Base-by-base conservation (phyloP, 2,888 invertebrate species). In the Mythimna lalbum region DNA sequence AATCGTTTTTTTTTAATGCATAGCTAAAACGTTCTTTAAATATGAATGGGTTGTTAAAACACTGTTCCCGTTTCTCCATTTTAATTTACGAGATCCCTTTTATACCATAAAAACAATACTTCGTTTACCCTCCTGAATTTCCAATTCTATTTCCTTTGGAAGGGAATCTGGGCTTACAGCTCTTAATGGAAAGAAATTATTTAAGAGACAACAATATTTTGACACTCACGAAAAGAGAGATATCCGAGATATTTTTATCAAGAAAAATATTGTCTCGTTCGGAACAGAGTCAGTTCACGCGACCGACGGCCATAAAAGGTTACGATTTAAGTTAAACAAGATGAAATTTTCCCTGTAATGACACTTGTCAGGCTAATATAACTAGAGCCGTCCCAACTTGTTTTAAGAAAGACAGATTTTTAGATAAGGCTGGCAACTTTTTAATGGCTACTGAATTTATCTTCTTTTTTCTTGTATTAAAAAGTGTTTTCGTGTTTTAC, bases 301-400 rank as follows among this genome's bases (percentile, higher is more conserved):
- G 81, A 85, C 86, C 84, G 77, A 80, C 78, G 76, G 86, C 86
- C 82, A 87, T 90, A 90, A 92, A 92, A 91, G 90, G 88, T 90
- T 87, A 90, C 88, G 90, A 88, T 89, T 88, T 85, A 90, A 92
- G 87, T 91, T 90, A 87, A 91, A 90, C 88, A 89, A 90, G 90
- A 89, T 89, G 86, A 88, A 88, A 90, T 90, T 90, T 89, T 87
- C 88, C 88, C 86, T 87, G 88, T 92, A 91, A 92, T 88, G 89
- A 87, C 86, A 89, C 88, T 90, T 91, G 83, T 88, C 79, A 79
- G 86, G 87, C 85, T 89, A 89, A 91, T 89, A 87, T 89, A 87
- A 79, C 80, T 85, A 83, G 69, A 67, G 73, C 78, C 74, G 81
- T 76, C 76, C 83, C 74, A 86, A 88, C 87, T 87, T 85, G 86